Evolutionary conservation across 2,113 vertebrate genomes (phyloP).

Genomic region (Bagarius yarrelli): DNA sequence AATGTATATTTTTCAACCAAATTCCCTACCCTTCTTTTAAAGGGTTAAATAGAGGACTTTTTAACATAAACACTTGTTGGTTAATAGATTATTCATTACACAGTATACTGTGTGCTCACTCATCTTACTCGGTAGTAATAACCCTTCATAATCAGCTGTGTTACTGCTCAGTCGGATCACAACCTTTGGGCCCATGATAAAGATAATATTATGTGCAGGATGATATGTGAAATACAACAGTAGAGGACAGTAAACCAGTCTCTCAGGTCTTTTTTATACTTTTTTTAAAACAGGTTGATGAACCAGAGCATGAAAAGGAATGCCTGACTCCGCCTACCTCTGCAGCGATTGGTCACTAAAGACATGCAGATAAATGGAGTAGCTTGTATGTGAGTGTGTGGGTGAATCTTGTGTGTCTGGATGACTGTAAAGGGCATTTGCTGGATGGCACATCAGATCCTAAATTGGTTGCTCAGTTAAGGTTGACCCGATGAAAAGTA

Average conservation of each 20-base stretch:
- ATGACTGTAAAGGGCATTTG: neutral
- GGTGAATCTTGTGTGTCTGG: neutral
- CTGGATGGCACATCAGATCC: neutral
- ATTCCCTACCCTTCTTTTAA: no score
- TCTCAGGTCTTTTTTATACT: neutral
- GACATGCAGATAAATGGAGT: neutral
- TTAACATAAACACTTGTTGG: neutral
- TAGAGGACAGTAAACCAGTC: neutral
- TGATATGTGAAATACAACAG: neutral
- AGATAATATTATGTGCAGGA: neutral
- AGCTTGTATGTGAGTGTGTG: neutral
- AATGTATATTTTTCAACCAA: no score
- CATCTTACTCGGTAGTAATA: conserved; percentile 4
- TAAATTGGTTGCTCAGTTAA: neutral
- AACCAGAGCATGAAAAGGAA: neutral
- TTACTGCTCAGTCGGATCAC: conserved; percentile 4
- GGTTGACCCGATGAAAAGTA: no score
- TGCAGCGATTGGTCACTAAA: neutral
- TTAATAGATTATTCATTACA: neutral
- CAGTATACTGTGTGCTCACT: neutral
- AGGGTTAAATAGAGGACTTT: neutral
- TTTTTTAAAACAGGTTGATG: neutral
- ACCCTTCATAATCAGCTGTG: conserved; percentile 6
- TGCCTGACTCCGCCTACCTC: neutral
- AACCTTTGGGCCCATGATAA: neutral